A percentile compares a stretch with the other conserved stretches of the same genome.
Evolutionary conservation across 2,797 vertebrate genomes (phyloP).

Genomic region (Adelosebastes latens): DNA sequence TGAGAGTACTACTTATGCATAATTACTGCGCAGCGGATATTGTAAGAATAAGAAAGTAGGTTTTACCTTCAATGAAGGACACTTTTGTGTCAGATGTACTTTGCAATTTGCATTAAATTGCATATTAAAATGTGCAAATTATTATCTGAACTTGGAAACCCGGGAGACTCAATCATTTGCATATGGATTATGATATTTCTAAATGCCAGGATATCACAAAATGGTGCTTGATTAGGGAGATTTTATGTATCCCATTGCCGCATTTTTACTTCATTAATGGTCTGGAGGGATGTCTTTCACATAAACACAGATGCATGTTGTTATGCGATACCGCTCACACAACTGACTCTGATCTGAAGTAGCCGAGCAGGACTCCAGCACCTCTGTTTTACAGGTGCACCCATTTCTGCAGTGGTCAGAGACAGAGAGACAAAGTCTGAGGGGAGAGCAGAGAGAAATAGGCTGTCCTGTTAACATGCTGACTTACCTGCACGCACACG

Average conservation of each 20-base stretch:
- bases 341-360: slow-evolving; percentile 14
- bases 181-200: slow-evolving; percentile 35
- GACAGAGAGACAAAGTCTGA: slow-evolving; percentile 11
- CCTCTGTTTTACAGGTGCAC: slow-evolving; percentile 14
- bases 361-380: neutral
- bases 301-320: neutral
- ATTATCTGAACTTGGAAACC: slow-evolving; percentile 54
- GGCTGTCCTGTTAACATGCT: slow-evolving; percentile 59
- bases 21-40: slow-evolving; percentile 38
- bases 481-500: slow-evolving; percentile 36
- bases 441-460: slow-evolving; percentile 53
- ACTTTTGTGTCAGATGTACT: slow-evolving; percentile 45
- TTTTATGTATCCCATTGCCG: slow-evolving; percentile 2
- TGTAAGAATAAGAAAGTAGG: slow-evolving; percentile 29
- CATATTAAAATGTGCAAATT: slow-evolving; percentile 71
- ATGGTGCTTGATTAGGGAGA: slow-evolving; percentile 36
- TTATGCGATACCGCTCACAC: neutral
- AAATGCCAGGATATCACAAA: slow-evolving; percentile 34
- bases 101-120: slow-evolving; percentile 63
- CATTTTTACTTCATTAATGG: slow-evolving; percentile 42
- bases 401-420: neutral
- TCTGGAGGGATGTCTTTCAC: slow-evolving; percentile 7
- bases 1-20: slow-evolving; percentile 36
- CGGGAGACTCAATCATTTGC: slow-evolving; percentile 38
- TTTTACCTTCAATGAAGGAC: slow-evolving; percentile 50